Evolutionary conservation across 2,797 vertebrate species (phyloP), one percentile per base, ranked within the genome.

Genomic region (Amblyopsis hoosieri): DNA sequence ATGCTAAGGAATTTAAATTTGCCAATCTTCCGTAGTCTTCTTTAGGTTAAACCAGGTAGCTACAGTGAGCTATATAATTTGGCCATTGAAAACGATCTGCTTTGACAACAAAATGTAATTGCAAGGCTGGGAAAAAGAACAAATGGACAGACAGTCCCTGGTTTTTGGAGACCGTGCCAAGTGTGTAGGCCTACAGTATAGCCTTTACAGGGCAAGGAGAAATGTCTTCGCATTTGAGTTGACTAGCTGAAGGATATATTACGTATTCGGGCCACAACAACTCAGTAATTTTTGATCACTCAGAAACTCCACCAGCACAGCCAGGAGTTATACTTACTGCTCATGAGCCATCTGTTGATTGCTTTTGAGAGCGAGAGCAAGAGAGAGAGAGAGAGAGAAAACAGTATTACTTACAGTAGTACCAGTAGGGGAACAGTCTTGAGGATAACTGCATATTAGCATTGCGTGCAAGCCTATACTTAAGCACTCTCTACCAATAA

Each of bases 41-140:
- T 74, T 46, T 46, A 69, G 69, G 79, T 80, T 72, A 54, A 69
- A 66, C 65, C 50, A 42, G 74, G 80, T 75, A 80, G 75, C 86
- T 85, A 76, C 71, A 74, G 80, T 72, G 64, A 83, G 71, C 50
- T 67, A 54, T 67, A 23, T 75, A 55, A 5, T 73, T 72, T 87
- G 85, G 85, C 86, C 89, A 90, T 85, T 83, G 85, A 87, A 80
- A 85, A 79, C 74, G 54, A 76, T 75, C 85, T 66, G 62, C 67
- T 59, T 31, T 67, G 72, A 69, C n/a, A 52, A 66, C 65, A 60
- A 67, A 62, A 80, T 84, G 60, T 64, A 77, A 87, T 87, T 80
- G 76, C 77, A 80, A 55, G 51, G 59, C 49, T 72, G 60, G 50
- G 54, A 76, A 75, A 50, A 31, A 67, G 50, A 83, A 58, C 37